Base-by-base conservation (phyloP, 2,113 vertebrate species). In the Atlantisia rogersi region DNA sequence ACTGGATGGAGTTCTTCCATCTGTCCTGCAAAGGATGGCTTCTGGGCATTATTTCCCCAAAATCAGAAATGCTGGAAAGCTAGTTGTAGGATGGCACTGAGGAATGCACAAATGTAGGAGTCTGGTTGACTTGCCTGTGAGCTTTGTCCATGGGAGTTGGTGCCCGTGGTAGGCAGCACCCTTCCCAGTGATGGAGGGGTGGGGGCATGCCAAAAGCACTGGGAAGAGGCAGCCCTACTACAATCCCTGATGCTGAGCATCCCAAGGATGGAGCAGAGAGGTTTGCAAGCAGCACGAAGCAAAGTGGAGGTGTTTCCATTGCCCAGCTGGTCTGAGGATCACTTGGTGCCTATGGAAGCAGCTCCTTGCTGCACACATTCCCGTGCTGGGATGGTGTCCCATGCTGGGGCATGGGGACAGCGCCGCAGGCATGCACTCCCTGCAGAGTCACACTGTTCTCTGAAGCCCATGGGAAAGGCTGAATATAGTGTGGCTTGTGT, bases 351-450 rank as follows among this genome's bases (percentile, higher is more conserved):
- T 31, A 7, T 25, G 1, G 1, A 35, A 20, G 73, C 15, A 11
- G 25, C 1, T 1, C 12, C 65, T 56, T 31, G 44, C 31, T 17
- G 25, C 16, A 3, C 25, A 15, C 15, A 8, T 32, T 26, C 69
- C 25, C 2, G 39, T 14, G 5, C 28, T 12, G 24, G 52, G 71
- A 86, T 14, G 11, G 15, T n/a, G 62, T 40, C 29, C 15, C 1
- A 1, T 50, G 35, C 55, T 3, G 28, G 24, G 44, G 52, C 28
- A 24, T 1, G 2, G 29, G 4, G 46, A 48, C 46, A 48, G 35
- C 4, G 1, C 26, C 2, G 16, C 6, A 8, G 42, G 32, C 25
- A 52, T 31, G 2, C 0, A 6, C 53, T 15, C 0, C 0, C 15
- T 31, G 29, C 10, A 5, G 39, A 39, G 20, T 24, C 20, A 10